phyloP scores from a whole-genome alignment of 2,797 vertebrate genomes.

The Anguilla obscura region DNA sequence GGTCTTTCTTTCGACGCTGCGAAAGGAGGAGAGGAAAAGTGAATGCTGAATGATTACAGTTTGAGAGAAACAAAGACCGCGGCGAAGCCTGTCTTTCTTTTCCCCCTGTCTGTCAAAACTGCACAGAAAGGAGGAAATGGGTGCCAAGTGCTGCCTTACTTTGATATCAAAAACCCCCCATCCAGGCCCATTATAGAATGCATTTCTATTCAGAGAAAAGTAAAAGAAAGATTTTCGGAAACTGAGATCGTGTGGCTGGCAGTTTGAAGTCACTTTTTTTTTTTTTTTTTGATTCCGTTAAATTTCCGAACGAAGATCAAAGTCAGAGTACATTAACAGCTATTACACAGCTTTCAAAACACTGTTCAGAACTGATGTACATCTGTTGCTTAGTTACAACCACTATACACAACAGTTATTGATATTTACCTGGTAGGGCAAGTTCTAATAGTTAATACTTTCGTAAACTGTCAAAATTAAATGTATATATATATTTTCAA shows the following conservation, averaged over 20 bases:
- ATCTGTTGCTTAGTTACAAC: neutral
- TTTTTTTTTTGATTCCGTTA: neutral
- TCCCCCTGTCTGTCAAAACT: conserved; percentile 16
- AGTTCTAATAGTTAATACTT: neutral
- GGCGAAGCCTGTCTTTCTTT: neutral
- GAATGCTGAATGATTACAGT: conserved; percentile 5
- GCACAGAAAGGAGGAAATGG: conserved; percentile 23
- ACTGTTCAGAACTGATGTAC: neutral
- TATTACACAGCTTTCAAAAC: neutral
- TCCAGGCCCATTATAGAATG: neutral
- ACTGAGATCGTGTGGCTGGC: neutral
- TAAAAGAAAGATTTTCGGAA: neutral
- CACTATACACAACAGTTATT: neutral
- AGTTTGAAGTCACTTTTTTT: neutral
- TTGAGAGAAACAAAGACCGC: conserved; percentile 7
- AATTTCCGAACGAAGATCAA: conserved; percentile 10
- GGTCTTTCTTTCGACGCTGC: neutral
- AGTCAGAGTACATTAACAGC: neutral
- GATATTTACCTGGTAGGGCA: neutral
- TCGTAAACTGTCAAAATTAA: neutral
- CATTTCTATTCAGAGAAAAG: conserved; percentile 11
- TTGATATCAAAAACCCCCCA: conserved; percentile 23
- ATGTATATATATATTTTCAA: no score
- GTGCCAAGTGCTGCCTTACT: conserved; percentile 17
- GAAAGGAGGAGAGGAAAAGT: neutral